Percentiles rank a stretch among this genome's conserved stretches.
phyloP scores from a whole-genome alignment of 2,797 vertebrate species.

The Brachymystax lenok region DNA sequence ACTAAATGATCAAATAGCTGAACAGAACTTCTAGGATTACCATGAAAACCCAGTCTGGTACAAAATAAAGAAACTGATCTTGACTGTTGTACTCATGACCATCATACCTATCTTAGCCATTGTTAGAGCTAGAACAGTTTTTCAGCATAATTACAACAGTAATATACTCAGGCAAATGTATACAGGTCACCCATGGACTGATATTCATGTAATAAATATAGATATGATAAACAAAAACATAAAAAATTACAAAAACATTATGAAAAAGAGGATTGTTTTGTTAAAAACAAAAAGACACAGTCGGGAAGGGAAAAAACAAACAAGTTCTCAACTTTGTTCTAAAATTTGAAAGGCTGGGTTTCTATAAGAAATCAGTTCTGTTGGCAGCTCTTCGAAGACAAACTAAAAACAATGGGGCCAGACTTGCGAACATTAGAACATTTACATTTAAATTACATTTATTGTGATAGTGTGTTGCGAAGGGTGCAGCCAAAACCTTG shows the following conservation, averaged over 20 bases:
- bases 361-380: slow-evolving; percentile 78
- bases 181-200: slow-evolving; percentile 73
- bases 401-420: slow-evolving; percentile 81
- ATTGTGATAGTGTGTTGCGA: no score
- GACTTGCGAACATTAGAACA: no score
- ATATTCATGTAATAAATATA: slow-evolving; percentile 81
- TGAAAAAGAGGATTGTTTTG: slow-evolving; percentile 64
- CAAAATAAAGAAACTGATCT: slow-evolving; percentile 30
- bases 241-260: slow-evolving; percentile 55
- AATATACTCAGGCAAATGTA: slow-evolving; percentile 73
- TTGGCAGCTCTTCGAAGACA: slow-evolving; percentile 78
- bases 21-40: slow-evolving; percentile 56
- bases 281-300: slow-evolving; percentile 64
- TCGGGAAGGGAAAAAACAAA: slow-evolving; percentile 35
- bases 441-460: no score
- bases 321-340: slow-evolving; percentile 73
- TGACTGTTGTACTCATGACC: slow-evolving; percentile 19
- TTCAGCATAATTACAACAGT: slow-evolving; percentile 34
- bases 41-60: slow-evolving; percentile 49
- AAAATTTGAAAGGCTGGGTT: slow-evolving; percentile 75
- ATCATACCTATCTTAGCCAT: slow-evolving; percentile 44
- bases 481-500: no score
- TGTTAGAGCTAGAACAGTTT: slow-evolving; percentile 42
- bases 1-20: slow-evolving; percentile 61
- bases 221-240: slow-evolving; percentile 68